Conservation (phyloP, 64 coral and sea anemone genomes). For the Trachythela sp. region DNA sequence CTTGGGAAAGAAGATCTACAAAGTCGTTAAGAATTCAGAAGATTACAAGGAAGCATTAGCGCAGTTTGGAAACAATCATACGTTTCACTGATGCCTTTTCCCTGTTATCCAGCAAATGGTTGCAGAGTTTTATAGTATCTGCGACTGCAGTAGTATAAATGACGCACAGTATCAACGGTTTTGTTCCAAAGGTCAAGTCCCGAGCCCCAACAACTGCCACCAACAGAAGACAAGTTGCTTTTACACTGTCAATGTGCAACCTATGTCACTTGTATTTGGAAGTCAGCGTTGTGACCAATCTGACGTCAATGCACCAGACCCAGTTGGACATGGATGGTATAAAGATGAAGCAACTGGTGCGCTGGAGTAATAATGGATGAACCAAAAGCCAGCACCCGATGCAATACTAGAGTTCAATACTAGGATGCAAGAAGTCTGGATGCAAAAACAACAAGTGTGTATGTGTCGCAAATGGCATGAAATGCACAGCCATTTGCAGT, state of each 20-base stretch:
- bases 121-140: background rate
- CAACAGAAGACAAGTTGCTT: background rate
- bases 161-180: background rate
- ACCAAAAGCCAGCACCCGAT: slow-evolving; percentile 19
- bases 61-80: background rate
- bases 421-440: slow-evolving; percentile 26
- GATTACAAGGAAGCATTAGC: background rate
- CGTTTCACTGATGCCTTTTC: background rate
- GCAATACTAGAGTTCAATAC: slow-evolving; percentile 23
- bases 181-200: background rate
- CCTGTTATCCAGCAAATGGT: background rate
- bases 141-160: no score
- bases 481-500: no score
- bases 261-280: background rate
- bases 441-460: slow-evolving; percentile 18
- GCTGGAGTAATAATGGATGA: slow-evolving; percentile 4
- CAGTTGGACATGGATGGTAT: background rate
- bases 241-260: background rate
- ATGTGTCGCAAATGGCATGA: no score
- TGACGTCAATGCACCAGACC: background rate
- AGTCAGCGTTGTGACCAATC: background rate
- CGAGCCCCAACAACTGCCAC: no score
- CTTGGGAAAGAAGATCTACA: background rate
- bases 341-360: slow-evolving; percentile 8
- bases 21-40: background rate